phyloP scores from a whole-genome alignment of 2,888 invertebrate genomes.

The Dexiosoma caninum region DNA sequence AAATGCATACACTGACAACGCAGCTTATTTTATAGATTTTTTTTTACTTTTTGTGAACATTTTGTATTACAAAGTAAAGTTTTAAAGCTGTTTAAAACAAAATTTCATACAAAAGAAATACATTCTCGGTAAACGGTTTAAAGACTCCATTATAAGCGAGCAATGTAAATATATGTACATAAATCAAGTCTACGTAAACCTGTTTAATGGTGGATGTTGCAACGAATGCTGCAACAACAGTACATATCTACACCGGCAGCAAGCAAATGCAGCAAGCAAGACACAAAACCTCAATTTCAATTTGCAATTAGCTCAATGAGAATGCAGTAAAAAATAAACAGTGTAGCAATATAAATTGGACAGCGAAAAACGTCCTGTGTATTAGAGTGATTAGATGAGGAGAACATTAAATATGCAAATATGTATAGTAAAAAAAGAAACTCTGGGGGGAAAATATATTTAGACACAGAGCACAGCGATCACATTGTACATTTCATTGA shows the following conservation, averaged over 20 bases:
- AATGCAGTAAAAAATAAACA: not conserved
- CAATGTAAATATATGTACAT: too few relatives aligned
- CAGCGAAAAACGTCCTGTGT: not conserved
- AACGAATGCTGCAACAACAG: not conserved
- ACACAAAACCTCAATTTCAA: not conserved
- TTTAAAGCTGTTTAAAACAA: not conserved
- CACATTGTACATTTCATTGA: too few relatives aligned
- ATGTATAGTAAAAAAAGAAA: too few relatives aligned
- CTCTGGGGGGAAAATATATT: too few relatives aligned
- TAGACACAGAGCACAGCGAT: too few relatives aligned
- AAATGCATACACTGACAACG: conserved; percentile 7
- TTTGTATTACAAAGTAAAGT: not conserved
- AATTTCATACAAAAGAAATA: not conserved
- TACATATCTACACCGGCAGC: not conserved
- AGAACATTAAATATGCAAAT: not conserved
- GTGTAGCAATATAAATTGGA: not conserved
- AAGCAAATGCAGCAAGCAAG: conserved; percentile 7
- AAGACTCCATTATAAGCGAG: not conserved
- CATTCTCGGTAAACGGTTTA: not conserved
- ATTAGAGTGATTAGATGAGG: not conserved
- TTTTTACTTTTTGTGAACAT: too few relatives aligned
- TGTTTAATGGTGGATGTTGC: conserved; percentile 35
- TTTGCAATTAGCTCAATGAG: conserved; percentile 5
- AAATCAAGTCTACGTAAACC: conserved; percentile 9
- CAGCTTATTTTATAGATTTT: conserved; percentile 8